Base-by-base conservation (phyloP, 2,888 invertebrate species). In the Torymus auratus region DNA sequence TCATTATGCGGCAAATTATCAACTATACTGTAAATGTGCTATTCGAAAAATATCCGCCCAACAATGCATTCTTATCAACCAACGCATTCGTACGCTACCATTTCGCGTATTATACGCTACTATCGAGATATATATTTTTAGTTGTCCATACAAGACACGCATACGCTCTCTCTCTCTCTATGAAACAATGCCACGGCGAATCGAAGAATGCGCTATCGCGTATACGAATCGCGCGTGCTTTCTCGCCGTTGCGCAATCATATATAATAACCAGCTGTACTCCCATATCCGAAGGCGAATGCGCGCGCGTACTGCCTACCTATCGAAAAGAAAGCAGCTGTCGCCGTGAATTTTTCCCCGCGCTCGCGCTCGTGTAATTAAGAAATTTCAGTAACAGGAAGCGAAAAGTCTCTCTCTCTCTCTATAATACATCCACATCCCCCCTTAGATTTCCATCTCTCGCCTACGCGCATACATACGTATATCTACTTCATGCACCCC, bases 361-460 rank as follows among this genome's bases (percentile, higher is more conserved):
- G 41, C 41, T 41, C 1, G 41, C 58, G 15, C 20, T 4, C 17
- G 50, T 12, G 52, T 65, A 80, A 80, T 80, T 75, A 80, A 74
- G 80, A 75, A 80, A 62, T 76, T 71, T 67, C 17, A 72, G 58
- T 12, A 72, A 52, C 72, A 62, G 80, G 76, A 72, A 80, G 76
- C 53, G 10, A 13, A 41, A 64, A 23, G 15, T 2, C 62, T 15
- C 15, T 50, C 28, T 12, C 4, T 13, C 13, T 4, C n/a, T 23
- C 60, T 50, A 11, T n/a, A 15, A 17, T 12, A 17, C 23, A 62
- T 62, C 28, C 23, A 62, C 7, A 62, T 62, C 14, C 2, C 41
- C 41, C 0, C 41, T 28, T 13, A 28, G 64, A 64, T 64, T 64
- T 64, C 64, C 41, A 64, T 15, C 7, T 60, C 60, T 15, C 60